These are phyloP conservation scores for Drosophila anomalata DNA, from an alignment of 2,888 invertebrate genomes.

Conservation along the genomic window DNA sequence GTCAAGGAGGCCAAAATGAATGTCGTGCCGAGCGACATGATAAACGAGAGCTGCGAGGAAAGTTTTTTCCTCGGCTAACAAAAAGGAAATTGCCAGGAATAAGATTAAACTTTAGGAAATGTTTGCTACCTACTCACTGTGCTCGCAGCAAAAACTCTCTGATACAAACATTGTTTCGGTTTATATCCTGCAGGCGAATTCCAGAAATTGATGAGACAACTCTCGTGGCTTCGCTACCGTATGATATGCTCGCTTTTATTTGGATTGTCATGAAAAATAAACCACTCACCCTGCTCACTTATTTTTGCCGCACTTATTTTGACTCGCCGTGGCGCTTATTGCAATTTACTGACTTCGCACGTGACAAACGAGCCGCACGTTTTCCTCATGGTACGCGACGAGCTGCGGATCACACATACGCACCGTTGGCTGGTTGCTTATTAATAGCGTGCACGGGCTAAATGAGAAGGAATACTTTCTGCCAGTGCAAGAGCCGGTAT, in stretches of 20 bases:
- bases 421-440: conserved; percentile 43
- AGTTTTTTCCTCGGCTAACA: conserved; percentile 3
- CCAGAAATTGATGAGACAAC: conserved; percentile 35
- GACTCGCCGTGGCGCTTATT: conserved; percentile 75
- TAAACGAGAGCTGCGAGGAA: conserved; percentile 26
- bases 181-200: conserved; percentile 1
- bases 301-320: conserved; percentile 53
- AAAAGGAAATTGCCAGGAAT: conserved; percentile 34
- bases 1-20: conserved; percentile 26
- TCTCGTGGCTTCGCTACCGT: conserved; percentile 15
- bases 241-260: conserved; percentile 36
- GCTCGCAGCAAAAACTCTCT: neutral
- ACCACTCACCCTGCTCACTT: conserved; percentile 26
- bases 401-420: conserved; percentile 55
- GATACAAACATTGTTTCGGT: conserved; percentile 7
- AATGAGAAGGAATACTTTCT: conserved; percentile 29
- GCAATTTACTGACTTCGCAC: conserved; percentile 80
- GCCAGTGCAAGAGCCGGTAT: conserved; percentile 48
- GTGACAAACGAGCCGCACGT: conserved; percentile 80
- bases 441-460: conserved; percentile 40
- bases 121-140: neutral
- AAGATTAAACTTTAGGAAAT: conserved; percentile 29
- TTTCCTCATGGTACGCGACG: conserved; percentile 60
- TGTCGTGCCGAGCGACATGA: conserved; percentile 27
- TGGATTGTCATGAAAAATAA: conserved; percentile 35